Percentiles rank a stretch among this genome's conserved stretches.
These are phyloP conservation scores for Aricia artaxerxes DNA, from an alignment of 2,888 invertebrate genomes.

Conservation along the genomic window DNA sequence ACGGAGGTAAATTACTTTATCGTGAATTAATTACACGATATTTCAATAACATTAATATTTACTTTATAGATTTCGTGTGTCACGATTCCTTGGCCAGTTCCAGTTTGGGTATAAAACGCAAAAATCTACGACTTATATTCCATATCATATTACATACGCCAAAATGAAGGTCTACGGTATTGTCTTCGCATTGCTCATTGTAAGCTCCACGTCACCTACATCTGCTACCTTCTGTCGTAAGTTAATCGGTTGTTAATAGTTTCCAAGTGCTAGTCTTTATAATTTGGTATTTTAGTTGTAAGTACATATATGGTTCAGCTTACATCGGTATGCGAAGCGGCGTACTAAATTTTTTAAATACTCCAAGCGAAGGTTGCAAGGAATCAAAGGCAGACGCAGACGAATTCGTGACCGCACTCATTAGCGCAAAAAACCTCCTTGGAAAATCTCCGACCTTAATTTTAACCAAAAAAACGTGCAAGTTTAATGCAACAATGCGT, in stretches of 20 bases:
- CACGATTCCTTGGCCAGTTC: background rate
- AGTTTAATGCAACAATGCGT: too few species aligned
- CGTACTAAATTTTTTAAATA: too few species aligned
- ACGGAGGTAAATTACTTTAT: background rate
- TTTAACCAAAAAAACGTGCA: too few species aligned
- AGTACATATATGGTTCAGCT: too few species aligned
- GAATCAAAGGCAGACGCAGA: too few species aligned
- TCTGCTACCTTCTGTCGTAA: background rate
- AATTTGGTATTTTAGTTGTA: too few species aligned
- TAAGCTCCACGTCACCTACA: background rate
- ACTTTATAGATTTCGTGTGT: background rate
- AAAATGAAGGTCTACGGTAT: background rate
- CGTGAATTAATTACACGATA: conserved; percentile 17
- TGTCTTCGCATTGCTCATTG: background rate
- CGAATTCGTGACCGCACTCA: too few species aligned
- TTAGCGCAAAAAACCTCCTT: too few species aligned
- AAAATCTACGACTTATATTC: background rate
- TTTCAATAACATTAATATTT: background rate
- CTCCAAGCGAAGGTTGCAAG: too few species aligned
- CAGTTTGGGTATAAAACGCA: background rate
- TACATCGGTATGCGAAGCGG: too few species aligned
- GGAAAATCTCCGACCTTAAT: too few species aligned
- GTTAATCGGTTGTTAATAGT: background rate
- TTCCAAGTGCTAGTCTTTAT: too few species aligned
- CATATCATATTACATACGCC: background rate